phyloP scores from a whole-genome alignment of 1,140 invertebrate genomes.

The Wasmannia auropunctata region DNA sequence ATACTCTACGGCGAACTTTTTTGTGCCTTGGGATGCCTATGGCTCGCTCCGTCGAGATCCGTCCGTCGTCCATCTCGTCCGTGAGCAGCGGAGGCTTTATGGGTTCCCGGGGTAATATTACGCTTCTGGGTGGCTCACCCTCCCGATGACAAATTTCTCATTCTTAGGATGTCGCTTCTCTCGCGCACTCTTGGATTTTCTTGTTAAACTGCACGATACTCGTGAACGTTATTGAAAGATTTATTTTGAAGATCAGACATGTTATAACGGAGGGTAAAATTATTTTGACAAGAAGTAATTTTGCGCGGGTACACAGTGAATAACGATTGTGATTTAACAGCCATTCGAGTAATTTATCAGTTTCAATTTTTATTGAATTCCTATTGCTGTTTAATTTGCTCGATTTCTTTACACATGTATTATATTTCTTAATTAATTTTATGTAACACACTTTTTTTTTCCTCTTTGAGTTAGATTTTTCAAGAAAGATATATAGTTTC shows the following conservation, averaged over 20 bases:
- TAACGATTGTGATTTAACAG: neutral
- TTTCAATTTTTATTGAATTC: neutral
- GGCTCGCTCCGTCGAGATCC: constrained; percentile 39
- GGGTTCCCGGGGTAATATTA: constrained; percentile 67
- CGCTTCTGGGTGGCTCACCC: constrained; percentile 72
- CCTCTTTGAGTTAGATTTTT: too few species aligned
- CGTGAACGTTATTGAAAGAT: constrained; percentile 4
- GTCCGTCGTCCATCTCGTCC: constrained; percentile 39
- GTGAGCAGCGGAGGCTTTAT: constrained; percentile 32
- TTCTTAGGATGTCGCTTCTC: neutral
- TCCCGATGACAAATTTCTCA: constrained; percentile 41
- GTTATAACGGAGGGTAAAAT: neutral
- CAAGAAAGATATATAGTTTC: too few species aligned
- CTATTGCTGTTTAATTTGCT: neutral
- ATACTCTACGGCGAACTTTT: constrained; percentile 67
- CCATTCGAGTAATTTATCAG: neutral
- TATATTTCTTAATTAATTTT: neutral
- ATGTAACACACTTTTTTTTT: neutral
- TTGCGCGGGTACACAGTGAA: neutral
- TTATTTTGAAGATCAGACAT: neutral
- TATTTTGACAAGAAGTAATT: neutral
- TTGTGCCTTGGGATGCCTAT: constrained; percentile 59
- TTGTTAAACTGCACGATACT: neutral
- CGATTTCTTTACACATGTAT: too few species aligned
- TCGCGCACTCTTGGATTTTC: constrained; percentile 16